Evolutionary conservation across 2,888 invertebrate genomes (phyloP).

Genomic region (Cerastis leucographa): DNA sequence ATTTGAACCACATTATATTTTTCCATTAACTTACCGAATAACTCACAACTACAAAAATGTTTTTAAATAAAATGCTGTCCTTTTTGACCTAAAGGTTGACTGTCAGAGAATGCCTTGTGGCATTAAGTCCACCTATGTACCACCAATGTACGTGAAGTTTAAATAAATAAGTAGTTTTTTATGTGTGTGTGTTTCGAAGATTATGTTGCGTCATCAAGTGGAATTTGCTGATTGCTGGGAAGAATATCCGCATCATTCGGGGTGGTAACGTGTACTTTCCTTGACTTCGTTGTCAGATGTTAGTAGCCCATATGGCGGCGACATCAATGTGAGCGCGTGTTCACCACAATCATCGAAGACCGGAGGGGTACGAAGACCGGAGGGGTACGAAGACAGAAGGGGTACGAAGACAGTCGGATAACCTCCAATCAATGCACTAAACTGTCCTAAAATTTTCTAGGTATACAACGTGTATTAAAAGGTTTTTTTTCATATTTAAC

Average conservation of each 20-base stretch:
- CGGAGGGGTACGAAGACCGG: background rate
- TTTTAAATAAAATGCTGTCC: no score
- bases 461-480: background rate
- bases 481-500: background rate
- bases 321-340: background rate
- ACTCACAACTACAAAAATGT: no score
- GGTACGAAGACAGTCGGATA: background rate
- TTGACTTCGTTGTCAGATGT: conserved; percentile 5
- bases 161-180: no score
- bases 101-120: no score
- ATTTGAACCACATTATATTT: no score
- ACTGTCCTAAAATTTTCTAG: background rate
- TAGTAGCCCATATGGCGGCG: conserved; percentile 5
- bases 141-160: no score
- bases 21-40: no score
- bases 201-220: background rate
- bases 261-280: background rate
- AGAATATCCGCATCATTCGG: background rate
- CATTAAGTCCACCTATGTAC: no score
- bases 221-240: background rate
- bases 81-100: no score
- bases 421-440: background rate
- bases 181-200: no score
- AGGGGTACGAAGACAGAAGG: background rate
- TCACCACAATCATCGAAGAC: background rate